A percentile compares a stretch with the other conserved stretches of the same genome.
Conservation (phyloP, 2,113 vertebrate genomes). For the Planiliza haematocheilus region DNA sequence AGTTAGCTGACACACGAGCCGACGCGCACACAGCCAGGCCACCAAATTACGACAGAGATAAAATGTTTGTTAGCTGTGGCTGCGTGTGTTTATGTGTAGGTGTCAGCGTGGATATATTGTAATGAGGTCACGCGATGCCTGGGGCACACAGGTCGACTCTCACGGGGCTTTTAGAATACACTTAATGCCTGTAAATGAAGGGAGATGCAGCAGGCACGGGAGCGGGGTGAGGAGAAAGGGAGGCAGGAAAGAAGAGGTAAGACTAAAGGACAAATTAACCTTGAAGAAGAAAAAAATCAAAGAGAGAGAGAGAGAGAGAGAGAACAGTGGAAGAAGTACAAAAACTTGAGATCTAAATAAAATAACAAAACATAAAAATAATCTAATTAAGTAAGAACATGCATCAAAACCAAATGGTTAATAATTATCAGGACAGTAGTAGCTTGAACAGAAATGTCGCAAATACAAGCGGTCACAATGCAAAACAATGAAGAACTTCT, state of each 20-base stretch:
- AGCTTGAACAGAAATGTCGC: no score
- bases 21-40: not conserved
- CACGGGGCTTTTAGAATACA: constrained; percentile 35
- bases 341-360: no score
- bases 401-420: no score
- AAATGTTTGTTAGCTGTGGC: constrained; percentile 9
- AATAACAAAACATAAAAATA: no score
- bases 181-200: constrained; percentile 15
- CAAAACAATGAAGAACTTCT: no score
- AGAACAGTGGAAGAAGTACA: not conserved
- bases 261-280: not conserved
- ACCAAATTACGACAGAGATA: constrained; percentile 21
- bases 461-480: no score
- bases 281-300: not conserved
- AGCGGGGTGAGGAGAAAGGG: not conserved
- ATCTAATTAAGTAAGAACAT: no score
- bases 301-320: no score
- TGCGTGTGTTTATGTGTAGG: constrained; percentile 10
- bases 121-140: constrained; percentile 49
- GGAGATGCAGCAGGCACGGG: not conserved
- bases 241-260: not conserved
- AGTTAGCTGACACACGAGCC: constrained; percentile 29
- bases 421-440: no score
- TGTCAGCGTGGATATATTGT: constrained; percentile 11
- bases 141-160: constrained; percentile 39